phyloP scores from a whole-genome alignment of 2,113 vertebrate genomes.

The Pantherophis guttatus region DNA sequence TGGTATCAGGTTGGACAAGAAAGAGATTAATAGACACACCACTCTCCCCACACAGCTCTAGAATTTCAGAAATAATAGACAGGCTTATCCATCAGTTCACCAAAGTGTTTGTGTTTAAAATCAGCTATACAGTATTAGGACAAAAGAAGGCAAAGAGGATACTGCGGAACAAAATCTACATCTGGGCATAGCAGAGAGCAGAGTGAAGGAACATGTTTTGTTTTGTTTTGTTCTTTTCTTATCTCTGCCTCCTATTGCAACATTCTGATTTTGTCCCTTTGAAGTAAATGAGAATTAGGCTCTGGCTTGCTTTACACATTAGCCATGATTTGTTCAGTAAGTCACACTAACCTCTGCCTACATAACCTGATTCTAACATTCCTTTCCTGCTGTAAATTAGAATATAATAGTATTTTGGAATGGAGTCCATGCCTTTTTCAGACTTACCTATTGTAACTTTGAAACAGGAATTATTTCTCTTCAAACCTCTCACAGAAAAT shows the following conservation, averaged over 20 bases:
- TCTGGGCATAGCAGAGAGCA: background rate
- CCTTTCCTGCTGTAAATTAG: background rate
- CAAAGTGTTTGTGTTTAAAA: background rate
- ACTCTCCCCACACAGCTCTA: background rate
- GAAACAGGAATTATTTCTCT: background rate
- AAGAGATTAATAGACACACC: background rate
- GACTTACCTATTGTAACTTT: background rate
- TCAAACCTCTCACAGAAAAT: background rate
- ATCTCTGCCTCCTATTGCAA: background rate
- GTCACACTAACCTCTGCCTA: background rate
- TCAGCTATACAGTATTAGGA: background rate
- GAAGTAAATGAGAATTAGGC: background rate
- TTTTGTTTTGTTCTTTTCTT: background rate
- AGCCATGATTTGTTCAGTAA: background rate
- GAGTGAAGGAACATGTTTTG: background rate
- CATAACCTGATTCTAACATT: background rate
- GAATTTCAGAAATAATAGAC: background rate
- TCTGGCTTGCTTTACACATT: background rate
- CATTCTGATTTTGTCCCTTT: background rate
- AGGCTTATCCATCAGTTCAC: background rate
- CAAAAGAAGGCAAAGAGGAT: too few species aligned
- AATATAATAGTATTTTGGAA: background rate
- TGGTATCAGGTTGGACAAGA: background rate
- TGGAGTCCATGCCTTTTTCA: background rate
- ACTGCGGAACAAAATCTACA: background rate